Evolutionary conservation across 2,888 invertebrate genomes (phyloP).

Genomic region (Sthenelais limicola): DNA sequence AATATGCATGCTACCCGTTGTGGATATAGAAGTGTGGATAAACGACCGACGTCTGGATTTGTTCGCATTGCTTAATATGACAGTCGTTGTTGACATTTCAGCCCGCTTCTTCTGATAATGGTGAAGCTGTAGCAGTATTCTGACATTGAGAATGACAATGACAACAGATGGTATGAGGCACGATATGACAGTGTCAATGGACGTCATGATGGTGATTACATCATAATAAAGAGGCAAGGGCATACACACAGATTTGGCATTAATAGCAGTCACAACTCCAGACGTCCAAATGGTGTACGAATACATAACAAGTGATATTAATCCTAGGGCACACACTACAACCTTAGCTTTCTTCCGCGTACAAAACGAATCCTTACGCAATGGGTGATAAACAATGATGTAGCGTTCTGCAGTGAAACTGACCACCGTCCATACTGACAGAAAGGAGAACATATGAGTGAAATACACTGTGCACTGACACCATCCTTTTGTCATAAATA

Average conservation of each 20-base stretch:
- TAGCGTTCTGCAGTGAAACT: conserved; percentile 51
- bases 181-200: conserved; percentile 48
- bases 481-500: conserved; percentile 34
- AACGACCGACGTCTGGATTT: conserved; percentile 7
- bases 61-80: background rate
- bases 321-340: conserved; percentile 29
- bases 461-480: conserved; percentile 39
- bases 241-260: conserved; percentile 38
- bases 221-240: conserved; percentile 43
- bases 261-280: conserved; percentile 39
- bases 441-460: conserved; percentile 45
- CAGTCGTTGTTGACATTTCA: background rate
- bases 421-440: conserved; percentile 50
- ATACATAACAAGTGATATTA: conserved; percentile 45
- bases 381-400: conserved; percentile 48
- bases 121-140: conserved; percentile 48
- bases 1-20: conserved; percentile 44
- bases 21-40: conserved; percentile 44
- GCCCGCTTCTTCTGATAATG: conserved; percentile 18
- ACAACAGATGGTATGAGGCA: conserved; percentile 47
- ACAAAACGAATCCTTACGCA: conserved; percentile 46
- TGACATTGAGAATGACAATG: conserved; percentile 49
- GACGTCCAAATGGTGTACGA: conserved; percentile 44
- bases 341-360: conserved; percentile 41
- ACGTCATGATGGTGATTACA: conserved; percentile 43